Evolutionary conservation across 2,113 vertebrate species (phyloP).

Genomic region (Eidolon helvum): DNA sequence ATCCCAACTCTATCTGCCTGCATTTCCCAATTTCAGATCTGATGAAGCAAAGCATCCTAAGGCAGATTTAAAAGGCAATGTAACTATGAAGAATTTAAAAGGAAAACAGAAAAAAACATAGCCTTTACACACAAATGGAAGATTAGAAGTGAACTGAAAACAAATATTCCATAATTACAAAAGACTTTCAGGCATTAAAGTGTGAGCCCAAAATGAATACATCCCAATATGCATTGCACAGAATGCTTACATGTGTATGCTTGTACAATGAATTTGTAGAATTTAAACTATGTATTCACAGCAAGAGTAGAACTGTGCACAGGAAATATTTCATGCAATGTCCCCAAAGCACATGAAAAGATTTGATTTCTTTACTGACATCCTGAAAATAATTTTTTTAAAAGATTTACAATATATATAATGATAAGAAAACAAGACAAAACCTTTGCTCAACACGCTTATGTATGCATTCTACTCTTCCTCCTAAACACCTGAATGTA

Average conservation of each 20-base stretch:
- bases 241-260: neutral
- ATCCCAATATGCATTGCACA: neutral
- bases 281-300: neutral
- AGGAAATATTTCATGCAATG: neutral
- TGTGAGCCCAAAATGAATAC: neutral
- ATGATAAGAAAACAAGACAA: conserved; percentile 4
- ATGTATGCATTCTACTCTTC: neutral
- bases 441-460: neutral
- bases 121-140: neutral
- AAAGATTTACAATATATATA: neutral
- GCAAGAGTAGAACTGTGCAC: neutral
- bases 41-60: neutral
- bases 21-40: neutral
- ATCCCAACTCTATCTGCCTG: neutral
- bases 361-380: neutral
- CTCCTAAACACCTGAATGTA: neutral
- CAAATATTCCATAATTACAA: conserved; percentile 4
- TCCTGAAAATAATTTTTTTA: neutral
- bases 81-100: neutral
- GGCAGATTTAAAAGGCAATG: neutral
- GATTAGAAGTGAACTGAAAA: conserved; percentile 21
- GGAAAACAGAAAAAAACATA: neutral
- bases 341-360: conserved; percentile 9
- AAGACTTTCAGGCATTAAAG: conserved; percentile 25
- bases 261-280: neutral